Evolutionary conservation across 2,113 vertebrate genomes (phyloP).

Genomic region (Mesocricetus auratus): DNA sequence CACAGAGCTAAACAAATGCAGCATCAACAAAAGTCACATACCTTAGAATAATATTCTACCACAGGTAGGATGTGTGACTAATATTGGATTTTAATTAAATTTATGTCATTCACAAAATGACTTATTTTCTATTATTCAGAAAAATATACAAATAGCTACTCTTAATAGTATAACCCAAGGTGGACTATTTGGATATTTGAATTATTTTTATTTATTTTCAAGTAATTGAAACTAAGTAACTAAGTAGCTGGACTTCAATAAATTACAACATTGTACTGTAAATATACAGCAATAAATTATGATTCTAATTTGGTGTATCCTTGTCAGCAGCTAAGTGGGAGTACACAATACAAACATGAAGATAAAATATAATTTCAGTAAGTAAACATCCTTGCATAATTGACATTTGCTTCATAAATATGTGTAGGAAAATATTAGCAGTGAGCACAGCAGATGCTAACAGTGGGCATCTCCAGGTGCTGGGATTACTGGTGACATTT

Average conservation of each 20-base stretch:
- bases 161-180: not conserved
- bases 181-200: not conserved
- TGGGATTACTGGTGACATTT: not conserved
- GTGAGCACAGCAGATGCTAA: not conserved
- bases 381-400: not conserved
- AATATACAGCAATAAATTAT: constrained; percentile 11
- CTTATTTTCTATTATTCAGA: constrained; percentile 34
- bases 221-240: constrained; percentile 18
- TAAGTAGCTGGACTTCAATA: not conserved
- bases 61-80: not conserved
- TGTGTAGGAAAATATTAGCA: not conserved
- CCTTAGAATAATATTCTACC: too few species aligned
- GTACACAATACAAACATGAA: constrained; percentile 22
- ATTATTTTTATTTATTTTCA: constrained; percentile 45
- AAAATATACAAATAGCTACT: constrained; percentile 18
- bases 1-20: too few species aligned
- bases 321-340: constrained; percentile 20
- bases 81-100: not conserved
- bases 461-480: not conserved
- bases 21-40: too few species aligned
- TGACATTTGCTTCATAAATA: constrained; percentile 34
- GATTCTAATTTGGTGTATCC: not conserved
- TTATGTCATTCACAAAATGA: constrained; percentile 19
- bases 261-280: constrained; percentile 14
- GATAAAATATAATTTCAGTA: constrained; percentile 20